Evolutionary conservation across 2,797 vertebrate genomes (phyloP).

Genomic region (Triplophysa yarkandensis): DNA sequence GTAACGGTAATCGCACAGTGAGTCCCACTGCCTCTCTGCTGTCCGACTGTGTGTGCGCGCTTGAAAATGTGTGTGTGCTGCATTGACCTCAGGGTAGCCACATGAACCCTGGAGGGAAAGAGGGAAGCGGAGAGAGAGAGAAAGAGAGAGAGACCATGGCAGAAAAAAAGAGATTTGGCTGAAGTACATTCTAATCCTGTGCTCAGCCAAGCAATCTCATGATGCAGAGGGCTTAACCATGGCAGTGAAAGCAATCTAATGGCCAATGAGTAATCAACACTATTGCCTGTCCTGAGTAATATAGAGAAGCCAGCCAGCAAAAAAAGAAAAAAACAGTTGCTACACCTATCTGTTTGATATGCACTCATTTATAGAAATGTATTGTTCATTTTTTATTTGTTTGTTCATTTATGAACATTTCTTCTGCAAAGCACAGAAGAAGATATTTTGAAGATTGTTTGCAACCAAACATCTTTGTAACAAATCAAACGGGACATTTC

Average conservation of each 20-base stretch:
- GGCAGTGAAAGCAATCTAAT: conserved; percentile 84
- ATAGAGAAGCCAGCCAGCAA: conserved; percentile 55
- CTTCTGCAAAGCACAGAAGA: too few species aligned
- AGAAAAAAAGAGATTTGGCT: conserved; percentile 65
- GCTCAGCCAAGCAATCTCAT: conserved; percentile 81
- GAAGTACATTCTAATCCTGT: conserved; percentile 79
- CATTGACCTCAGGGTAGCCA: conserved; percentile 43
- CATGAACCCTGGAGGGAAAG: conserved; percentile 50
- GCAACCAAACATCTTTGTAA: too few species aligned
- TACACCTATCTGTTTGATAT: conserved; percentile 46
- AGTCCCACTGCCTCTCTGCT: conserved; percentile 74
- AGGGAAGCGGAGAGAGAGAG: conserved; percentile 55
- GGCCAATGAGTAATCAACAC: conserved; percentile 86
- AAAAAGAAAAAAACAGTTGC: conserved; percentile 35
- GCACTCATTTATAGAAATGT: not conserved
- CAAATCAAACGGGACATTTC: too few species aligned
- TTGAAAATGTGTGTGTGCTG: conserved; percentile 48
- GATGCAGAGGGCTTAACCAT: conserved; percentile 79
- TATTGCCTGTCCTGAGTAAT: conserved; percentile 82
- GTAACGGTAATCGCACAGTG: conserved; percentile 77
- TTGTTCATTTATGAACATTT: too few species aligned
- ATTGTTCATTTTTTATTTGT: too few species aligned
- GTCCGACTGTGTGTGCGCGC: conserved; percentile 67
- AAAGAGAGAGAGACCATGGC: conserved; percentile 56
- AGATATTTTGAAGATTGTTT: too few species aligned